These are phyloP conservation scores for Palaemon carinicauda DNA, from an alignment of 1,140 invertebrate species.

Conservation along the genomic window DNA sequence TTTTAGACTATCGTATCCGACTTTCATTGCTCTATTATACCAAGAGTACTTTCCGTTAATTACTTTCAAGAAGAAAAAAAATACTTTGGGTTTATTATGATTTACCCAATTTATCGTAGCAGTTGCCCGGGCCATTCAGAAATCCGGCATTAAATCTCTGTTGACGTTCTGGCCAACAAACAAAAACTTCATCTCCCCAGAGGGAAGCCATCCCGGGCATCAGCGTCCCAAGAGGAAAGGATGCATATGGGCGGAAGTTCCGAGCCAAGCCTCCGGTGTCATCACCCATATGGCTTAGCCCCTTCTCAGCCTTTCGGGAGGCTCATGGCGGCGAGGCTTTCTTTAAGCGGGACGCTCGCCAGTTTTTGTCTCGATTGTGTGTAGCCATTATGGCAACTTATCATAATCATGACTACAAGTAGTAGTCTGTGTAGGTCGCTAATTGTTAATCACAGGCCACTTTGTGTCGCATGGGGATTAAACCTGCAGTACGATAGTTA, in stretches of 20 bases:
- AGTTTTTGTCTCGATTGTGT: constrained; percentile 20
- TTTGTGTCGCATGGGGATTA: constrained; percentile 11
- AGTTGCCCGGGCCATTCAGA: background rate
- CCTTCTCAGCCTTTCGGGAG: too few species aligned
- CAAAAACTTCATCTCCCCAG: background rate
- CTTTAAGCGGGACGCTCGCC: constrained; percentile 12
- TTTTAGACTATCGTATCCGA: too few species aligned
- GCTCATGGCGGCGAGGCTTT: constrained; percentile 14
- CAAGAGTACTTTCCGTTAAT: too few species aligned
- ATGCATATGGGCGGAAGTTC: too few species aligned
- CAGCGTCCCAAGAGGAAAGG: too few species aligned
- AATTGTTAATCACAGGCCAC: constrained; percentile 31
- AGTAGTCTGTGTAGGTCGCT: constrained; percentile 16
- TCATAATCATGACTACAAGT: constrained; percentile 34
- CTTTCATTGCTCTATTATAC: too few species aligned
- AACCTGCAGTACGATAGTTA: constrained; percentile 22
- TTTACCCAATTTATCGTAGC: background rate
- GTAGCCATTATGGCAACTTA: constrained; percentile 32
- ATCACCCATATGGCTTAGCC: too few species aligned
- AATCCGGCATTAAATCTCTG: constrained; percentile 22
- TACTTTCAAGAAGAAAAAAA: too few species aligned
- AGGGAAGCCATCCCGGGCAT: too few species aligned
- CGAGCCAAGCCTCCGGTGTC: too few species aligned
- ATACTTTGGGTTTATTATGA: too few species aligned
- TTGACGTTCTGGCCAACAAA: background rate